Base-by-base conservation (phyloP, 2,888 invertebrate genomes). In the Coenonympha glycerion region DNA sequence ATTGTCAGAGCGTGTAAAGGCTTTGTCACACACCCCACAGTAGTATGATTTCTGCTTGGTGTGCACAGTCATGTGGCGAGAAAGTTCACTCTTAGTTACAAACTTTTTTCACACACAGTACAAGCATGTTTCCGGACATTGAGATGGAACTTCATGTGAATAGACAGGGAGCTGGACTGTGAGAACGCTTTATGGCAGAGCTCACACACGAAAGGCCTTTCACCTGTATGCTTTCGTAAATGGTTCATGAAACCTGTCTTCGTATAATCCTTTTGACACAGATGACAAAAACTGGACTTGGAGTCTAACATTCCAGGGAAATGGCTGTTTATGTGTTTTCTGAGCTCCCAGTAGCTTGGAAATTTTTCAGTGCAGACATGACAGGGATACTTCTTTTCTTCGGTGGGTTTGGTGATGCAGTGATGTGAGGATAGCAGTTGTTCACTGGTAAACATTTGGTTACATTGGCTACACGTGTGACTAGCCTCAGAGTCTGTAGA, bases 171-270 rank as follows among this genome's bases (percentile, higher is more conserved):
- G 66, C 88, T 88, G 9, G 88, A 88, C 57, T 88, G 88, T 40
- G 88, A 88, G 64, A 88, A 88, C 21, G 88, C 87, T 61, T 88
- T 88, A 62, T 86, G 79, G 57, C 88, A 88, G 21, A 88, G 76
- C 65, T 88, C 88, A 73, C 88, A 88, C 9, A 88, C 88, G 76
- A 88, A 88, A 9, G 88, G 88, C 46, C 88, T 64, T 62, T 88
- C 88, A 5, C 88, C 88, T 0, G 88, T 88, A 58, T 88, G 88
- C 62, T 88, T 88, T 34, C 88, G 77, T 31, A 88, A 71, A 62
- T 88, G 88, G 64, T 88, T 88, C 88, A 88, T 88, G 54, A 88
- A 88, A 31, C 88, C 88, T 52, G 88, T 88, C 61, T 88, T 88
- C 5, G 88, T 88, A 57, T 88, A 88, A 69, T 88, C 88, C 64